Percentiles rank a stretch among this genome's conserved stretches.
phyloP scores from a whole-genome alignment of 2,113 vertebrate genomes.

The Athene cunicularia region DNA sequence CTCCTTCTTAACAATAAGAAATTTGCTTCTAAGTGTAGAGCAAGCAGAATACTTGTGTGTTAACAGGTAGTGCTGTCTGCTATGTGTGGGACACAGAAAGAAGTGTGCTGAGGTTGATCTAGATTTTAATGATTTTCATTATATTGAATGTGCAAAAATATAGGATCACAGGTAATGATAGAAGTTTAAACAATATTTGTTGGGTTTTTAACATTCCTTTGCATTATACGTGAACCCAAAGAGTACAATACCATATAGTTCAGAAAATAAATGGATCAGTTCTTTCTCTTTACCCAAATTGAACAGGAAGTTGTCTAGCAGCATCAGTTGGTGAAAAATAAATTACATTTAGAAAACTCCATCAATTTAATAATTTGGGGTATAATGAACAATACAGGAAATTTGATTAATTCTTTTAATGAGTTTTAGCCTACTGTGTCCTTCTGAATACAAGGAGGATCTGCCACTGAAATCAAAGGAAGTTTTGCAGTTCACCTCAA shows the following conservation, averaged over 20 bases:
- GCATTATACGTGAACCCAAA: neutral
- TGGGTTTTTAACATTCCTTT: neutral
- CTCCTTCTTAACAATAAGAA: neutral
- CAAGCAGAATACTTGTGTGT: neutral
- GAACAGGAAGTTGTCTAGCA: neutral
- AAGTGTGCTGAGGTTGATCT: neutral
- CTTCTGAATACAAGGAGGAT: neutral
- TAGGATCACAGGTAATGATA: neutral
- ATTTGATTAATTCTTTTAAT: neutral
- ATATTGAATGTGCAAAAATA: neutral
- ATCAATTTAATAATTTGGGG: neutral
- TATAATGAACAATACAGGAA: neutral
- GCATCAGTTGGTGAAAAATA: neutral
- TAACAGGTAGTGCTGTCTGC: neutral
- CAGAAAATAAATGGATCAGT: neutral
- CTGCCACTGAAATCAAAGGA: neutral
- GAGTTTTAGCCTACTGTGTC: neutral
- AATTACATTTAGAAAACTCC: neutral
- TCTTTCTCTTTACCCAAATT: neutral
- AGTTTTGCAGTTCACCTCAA: neutral
- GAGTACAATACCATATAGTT: neutral
- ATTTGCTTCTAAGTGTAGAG: neutral
- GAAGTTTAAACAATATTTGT: neutral
- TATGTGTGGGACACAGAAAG: neutral
- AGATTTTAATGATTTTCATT: neutral